Conservation (phyloP, 2,797 vertebrate species). For the Monodelphis domestica region DNA sequence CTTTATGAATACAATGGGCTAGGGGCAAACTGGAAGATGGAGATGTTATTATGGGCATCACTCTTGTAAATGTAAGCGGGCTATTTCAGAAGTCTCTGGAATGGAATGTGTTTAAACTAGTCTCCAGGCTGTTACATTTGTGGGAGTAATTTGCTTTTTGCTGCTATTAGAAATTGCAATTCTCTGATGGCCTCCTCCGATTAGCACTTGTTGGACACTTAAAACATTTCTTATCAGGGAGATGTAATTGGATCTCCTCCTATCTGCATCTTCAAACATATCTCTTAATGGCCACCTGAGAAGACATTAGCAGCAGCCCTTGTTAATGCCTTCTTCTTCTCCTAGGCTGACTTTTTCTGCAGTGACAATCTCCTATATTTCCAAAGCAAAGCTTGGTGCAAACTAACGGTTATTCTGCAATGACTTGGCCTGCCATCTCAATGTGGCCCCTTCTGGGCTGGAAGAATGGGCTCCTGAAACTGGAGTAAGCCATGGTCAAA, state of each 20-base stretch:
- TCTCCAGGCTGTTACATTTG: slow-evolving; percentile 35
- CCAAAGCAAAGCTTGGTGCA: slow-evolving; percentile 53
- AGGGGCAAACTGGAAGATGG: slow-evolving; percentile 1
- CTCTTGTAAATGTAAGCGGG: slow-evolving; percentile 37
- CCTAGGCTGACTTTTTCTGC: slow-evolving; percentile 68
- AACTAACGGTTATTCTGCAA: slow-evolving; percentile 36
- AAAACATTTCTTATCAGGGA: slow-evolving; percentile 60
- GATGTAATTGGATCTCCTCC: slow-evolving; percentile 53
- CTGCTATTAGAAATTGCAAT: slow-evolving; percentile 32
- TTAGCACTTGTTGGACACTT: slow-evolving; percentile 59
- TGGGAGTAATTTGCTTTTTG: slow-evolving; percentile 50
- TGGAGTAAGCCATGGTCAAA: background rate
- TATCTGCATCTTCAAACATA: slow-evolving; percentile 57
- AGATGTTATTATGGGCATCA: slow-evolving; percentile 39
- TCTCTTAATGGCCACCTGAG: slow-evolving; percentile 64
- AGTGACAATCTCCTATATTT: slow-evolving; percentile 58
- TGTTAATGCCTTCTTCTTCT: slow-evolving; percentile 66
- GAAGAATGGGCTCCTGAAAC: background rate
- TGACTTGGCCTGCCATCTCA: background rate
- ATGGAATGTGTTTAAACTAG: slow-evolving; percentile 42
- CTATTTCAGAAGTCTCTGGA: slow-evolving; percentile 45
- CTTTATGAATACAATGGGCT: background rate
- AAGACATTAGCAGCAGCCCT: slow-evolving; percentile 62
- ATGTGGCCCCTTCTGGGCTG: background rate
- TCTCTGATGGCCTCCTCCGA: slow-evolving; percentile 62